Base-by-base conservation (phyloP, 2,888 invertebrate genomes). In the Vannuccia rotundouncinata region DNA sequence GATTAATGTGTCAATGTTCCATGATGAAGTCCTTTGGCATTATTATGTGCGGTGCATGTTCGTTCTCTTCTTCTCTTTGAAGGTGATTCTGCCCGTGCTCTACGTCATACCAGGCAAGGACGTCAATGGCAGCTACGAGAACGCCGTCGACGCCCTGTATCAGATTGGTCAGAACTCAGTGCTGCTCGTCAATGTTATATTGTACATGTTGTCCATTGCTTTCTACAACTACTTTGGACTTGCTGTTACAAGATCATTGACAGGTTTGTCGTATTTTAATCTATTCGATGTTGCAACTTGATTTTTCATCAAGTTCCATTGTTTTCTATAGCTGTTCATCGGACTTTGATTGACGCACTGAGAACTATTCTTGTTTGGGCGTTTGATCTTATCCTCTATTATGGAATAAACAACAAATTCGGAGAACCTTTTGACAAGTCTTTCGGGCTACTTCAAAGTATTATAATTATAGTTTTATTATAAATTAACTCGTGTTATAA, bases 181-280 rank as follows among this genome's bases (percentile, higher is more conserved):
- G 29, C 83, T 85, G 0, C 82, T 85, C 17, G 82, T 84, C 29
- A 85, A 85, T 81, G 85, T 85, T 82, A 81, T 85, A 0, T 83
- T 85, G 0, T 86, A 86, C 81, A 83, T 86, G 13, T 45, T 81
- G 0, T 86, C 85, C 66, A 86, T 85, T 59, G 86, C 85, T 13
- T 86, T 86, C 81, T 86, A 86, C 80, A 86, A 86, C 81, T 86
- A 85, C 81, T 86, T 86, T 83, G 85, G 85, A 10, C 80, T 86
- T 73, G 85, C 86, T 13, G 85, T 86, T 27, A 85, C 86, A 1
- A 84, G 84, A 79, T 85, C 85, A 5, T 82, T 85, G 10, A 86
- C 86, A 82, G 86, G 86, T 86, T 81, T 60, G 76, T 13, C 2
- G 45, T n/a, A n/a, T n/a, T n/a, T n/a, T n/a, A n/a, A n/a, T n/a